These are phyloP conservation scores for Hypsopygia costalis DNA, from an alignment of 2,888 invertebrate species.

Conservation along the genomic window DNA sequence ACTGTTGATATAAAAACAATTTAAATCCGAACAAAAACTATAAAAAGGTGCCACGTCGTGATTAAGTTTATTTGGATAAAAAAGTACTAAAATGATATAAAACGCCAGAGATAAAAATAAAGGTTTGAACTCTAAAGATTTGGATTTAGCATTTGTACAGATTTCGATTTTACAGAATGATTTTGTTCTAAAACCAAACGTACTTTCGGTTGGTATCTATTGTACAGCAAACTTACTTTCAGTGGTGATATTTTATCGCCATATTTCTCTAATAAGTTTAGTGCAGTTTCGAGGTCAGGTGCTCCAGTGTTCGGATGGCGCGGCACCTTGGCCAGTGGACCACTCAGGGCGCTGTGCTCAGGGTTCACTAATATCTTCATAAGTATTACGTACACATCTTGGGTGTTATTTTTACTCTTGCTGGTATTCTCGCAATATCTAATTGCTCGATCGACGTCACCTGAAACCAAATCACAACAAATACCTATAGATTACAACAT, in stretches of 20 bases:
- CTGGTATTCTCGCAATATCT: conserved; percentile 90
- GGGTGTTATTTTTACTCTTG: conserved; percentile 52
- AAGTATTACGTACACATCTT: conserved; percentile 82
- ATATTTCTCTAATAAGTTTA: conserved; percentile 90
- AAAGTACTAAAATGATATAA: no score
- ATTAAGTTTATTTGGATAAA: no score
- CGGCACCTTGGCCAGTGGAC: conserved; percentile 66
- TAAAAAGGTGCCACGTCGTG: no score
- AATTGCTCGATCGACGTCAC: conserved; percentile 91
- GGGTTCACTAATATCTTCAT: conserved; percentile 77
- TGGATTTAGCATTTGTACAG: no score
- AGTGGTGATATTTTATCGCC: conserved; percentile 92
- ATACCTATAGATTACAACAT: no score
- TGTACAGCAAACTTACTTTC: conserved; percentile 69
- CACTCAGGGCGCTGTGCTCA: conserved; percentile 45
- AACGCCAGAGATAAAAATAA: no score
- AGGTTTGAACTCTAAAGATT: no score
- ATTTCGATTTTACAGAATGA: no score
- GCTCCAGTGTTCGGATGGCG: conserved; percentile 82
- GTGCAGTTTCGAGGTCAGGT: conserved; percentile 89
- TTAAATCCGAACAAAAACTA: no score
- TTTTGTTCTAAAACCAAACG: no score
- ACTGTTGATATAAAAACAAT: no score
- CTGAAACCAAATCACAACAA: conserved; percentile 40
- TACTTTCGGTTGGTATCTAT: no score